Base-by-base conservation (phyloP, 2,888 invertebrate species). In the Toxonevra muliebris region DNA sequence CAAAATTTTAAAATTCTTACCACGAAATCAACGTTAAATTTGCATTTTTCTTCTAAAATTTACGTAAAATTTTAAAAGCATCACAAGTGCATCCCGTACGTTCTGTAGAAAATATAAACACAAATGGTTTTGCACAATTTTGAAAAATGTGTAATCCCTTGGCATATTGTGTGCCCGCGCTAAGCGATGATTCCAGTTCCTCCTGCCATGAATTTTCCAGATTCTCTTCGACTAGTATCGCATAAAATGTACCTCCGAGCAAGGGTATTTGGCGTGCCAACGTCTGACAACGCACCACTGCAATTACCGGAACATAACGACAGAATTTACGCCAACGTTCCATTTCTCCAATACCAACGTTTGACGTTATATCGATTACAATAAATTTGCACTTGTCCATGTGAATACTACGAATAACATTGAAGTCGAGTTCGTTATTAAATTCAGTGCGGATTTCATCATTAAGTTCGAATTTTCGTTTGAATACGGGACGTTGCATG, bases 301-400 rank as follows among this genome's bases (percentile, higher is more conserved):
- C 76, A 13, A 82, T 52, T 50, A 83, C 71, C 53, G 76, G 74
- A 2, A 73, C 73, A 64, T 77, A 83, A 0, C 74, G 71, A 1
- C 77, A 73, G 54, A 80, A 82, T 59, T 82, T 82, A 0, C 76
- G 60, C 81, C 81, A 82, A n/a, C 80, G 73, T 12, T 74, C 60
- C 10, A 83, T 70, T 20, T 78, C 75, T 0, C 73, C 67, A 11
- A 73, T 64, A 40, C 73, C 69, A 20, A 81, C 66, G 5, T 75
- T 76, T 1, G 41, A 42, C 52, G 75, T 75, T 1, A 77, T 75
- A 73, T 82, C 80, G 54, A 82, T 76, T 11, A 82, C 57, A 71
- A 83, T 76, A 10, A 83, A 60, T 48, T 76, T 73, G 61, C 81
- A 79, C 11, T 76, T 66, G 11, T 74, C 76, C 11, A 55, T 41